These are phyloP conservation scores for Osedax frankpressi DNA, from an alignment of 2,888 invertebrate genomes.

Conservation along the genomic window DNA sequence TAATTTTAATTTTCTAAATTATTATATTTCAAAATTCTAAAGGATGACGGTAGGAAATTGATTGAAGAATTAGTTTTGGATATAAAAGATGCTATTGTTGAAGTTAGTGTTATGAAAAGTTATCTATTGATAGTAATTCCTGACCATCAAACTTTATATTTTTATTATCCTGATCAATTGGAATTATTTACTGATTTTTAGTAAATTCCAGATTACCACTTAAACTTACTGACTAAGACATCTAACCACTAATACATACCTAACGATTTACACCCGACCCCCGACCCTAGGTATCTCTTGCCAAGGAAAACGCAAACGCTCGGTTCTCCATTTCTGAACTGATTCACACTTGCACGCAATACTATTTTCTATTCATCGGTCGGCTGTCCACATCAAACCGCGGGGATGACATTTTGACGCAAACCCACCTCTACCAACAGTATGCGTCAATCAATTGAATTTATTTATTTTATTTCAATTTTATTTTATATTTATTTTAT, in stretches of 20 bases:
- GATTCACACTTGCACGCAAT: constrained; percentile 77
- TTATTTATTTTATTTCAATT: too few species aligned
- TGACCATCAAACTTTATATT: too few species aligned
- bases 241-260: too few species aligned
- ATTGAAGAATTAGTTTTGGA: constrained; percentile 68
- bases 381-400: constrained; percentile 52
- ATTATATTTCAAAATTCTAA: too few species aligned
- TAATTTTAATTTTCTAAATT: too few species aligned
- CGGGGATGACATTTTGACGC: constrained; percentile 56
- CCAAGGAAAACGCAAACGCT: constrained; percentile 27
- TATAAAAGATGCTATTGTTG: constrained; percentile 54
- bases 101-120: constrained; percentile 38
- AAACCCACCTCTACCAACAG: constrained; percentile 63
- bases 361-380: constrained; percentile 84
- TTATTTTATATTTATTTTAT: too few species aligned
- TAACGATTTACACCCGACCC: too few species aligned
- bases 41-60: constrained; percentile 56
- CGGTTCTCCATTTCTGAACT: constrained; percentile 33
- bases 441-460: constrained; percentile 47
- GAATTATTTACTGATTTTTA: too few species aligned
- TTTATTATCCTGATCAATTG: too few species aligned
- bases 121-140: too few species aligned
- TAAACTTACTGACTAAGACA: too few species aligned
- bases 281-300: not conserved
- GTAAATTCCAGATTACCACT: too few species aligned